Evolutionary conservation across 1,140 invertebrate species (phyloP).

Genomic region (Batillaria attramentaria): DNA sequence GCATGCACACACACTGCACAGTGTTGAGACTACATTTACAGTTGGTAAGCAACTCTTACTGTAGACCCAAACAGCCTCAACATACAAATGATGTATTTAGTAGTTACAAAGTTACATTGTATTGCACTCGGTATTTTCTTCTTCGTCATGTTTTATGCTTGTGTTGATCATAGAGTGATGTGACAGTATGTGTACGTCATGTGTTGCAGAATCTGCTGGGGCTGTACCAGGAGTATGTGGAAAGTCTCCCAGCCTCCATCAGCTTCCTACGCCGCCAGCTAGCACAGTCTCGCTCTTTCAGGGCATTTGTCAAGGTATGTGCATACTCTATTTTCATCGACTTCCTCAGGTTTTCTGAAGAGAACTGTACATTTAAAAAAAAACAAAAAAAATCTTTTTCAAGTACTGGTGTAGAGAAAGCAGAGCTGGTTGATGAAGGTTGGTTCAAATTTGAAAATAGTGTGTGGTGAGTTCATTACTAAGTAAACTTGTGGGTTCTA

Average conservation of each 20-base stretch:
- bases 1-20: too few species aligned
- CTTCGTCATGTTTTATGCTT: neutral
- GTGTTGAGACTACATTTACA: too few species aligned
- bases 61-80: neutral
- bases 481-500: too few species aligned
- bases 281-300: slow-evolving; percentile 34
- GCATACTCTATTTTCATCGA: neutral
- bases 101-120: neutral
- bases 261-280: slow-evolving; percentile 38
- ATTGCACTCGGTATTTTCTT: neutral
- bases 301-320: slow-evolving; percentile 34
- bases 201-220: slow-evolving; percentile 29
- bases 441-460: too few species aligned
- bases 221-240: slow-evolving; percentile 36
- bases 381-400: neutral
- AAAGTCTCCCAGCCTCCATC: slow-evolving; percentile 35
- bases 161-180: neutral
- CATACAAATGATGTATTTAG: neutral
- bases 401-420: neutral
- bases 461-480: too few species aligned
- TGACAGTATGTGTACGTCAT: neutral
- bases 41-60: too few species aligned
- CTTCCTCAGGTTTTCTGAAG: neutral
- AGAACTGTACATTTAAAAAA: neutral
- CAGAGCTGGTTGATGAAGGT: too few species aligned